Evolutionary conservation across 2,113 vertebrate genomes (phyloP).

Genomic region (Otocyon megalotis): DNA sequence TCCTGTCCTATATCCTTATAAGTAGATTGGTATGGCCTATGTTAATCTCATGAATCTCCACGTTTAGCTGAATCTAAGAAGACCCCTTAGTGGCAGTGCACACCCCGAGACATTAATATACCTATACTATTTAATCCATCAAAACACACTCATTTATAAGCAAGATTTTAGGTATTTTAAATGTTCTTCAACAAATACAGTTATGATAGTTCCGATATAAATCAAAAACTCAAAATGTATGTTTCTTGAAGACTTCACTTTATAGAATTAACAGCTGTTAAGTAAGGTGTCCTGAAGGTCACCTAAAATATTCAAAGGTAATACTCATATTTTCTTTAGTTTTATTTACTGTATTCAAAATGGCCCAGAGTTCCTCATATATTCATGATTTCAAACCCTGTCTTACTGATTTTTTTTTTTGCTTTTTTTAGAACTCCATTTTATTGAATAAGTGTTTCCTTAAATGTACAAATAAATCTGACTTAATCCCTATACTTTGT

Average conservation of each 20-base stretch:
- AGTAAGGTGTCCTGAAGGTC: constrained; percentile 19
- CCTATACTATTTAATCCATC: constrained; percentile 4
- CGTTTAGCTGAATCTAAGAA: background rate
- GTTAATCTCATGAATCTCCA: background rate
- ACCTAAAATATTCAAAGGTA: constrained; percentile 19
- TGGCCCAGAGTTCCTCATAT: background rate
- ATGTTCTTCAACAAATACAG: constrained; percentile 55
- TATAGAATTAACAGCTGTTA: background rate
- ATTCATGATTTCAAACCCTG: background rate
- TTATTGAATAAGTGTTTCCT: constrained; percentile 55
- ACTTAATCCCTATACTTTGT: constrained; percentile 32
- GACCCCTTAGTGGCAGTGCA: background rate
- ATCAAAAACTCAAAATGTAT: constrained; percentile 1
- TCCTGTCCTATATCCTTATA: background rate
- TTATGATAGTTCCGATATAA: background rate
- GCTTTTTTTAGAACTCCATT: constrained; percentile 30
- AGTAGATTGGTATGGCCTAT: background rate
- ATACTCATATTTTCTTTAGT: background rate
- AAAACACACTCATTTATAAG: background rate
- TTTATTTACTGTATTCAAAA: constrained; percentile 34
- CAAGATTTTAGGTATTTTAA: background rate
- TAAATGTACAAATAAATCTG: constrained; percentile 35
- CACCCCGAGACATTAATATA: background rate
- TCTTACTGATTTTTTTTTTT: background rate
- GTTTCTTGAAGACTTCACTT: constrained; percentile 15